Evolutionary conservation across 1,140 invertebrate species (phyloP).

Genomic region (Pseudomyrmex pallidus): DNA sequence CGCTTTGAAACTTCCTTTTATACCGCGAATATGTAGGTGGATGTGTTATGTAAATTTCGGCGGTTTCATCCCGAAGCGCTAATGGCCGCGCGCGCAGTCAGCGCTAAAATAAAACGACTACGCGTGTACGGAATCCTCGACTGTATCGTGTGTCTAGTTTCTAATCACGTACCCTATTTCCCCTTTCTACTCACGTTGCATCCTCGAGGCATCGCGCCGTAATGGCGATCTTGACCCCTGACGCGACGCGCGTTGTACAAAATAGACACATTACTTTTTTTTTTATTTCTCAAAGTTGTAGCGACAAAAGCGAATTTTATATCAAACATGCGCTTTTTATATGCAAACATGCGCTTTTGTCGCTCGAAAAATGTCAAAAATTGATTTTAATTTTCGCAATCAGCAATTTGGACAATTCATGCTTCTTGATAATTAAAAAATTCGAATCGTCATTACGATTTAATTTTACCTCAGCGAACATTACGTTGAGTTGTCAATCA

Average conservation of each 20-base stretch:
- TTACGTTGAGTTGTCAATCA: constrained; percentile 27
- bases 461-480: neutral
- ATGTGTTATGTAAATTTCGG: constrained; percentile 57
- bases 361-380: neutral
- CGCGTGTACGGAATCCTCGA: neutral
- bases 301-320: neutral
- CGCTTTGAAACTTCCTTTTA: constrained; percentile 2
- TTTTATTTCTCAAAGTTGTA: no score
- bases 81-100: constrained; percentile 24
- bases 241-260: neutral
- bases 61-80: constrained; percentile 17
- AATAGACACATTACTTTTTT: neutral
- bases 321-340: neutral
- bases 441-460: neutral
- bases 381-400: neutral
- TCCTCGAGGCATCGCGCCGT: neutral
- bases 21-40: constrained; percentile 16
- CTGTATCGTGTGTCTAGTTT: constrained; percentile 22
- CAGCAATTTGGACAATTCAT: neutral
- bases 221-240: neutral
- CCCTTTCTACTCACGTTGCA: constrained; percentile 24
- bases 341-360: neutral
- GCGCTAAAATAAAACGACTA: constrained; percentile 44
- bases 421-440: neutral
- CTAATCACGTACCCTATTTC: constrained; percentile 40